Percentiles rank a stretch among this genome's conserved stretches.
phyloP scores from a whole-genome alignment of 2,888 invertebrate genomes.

The Andrena bicolor region DNA sequence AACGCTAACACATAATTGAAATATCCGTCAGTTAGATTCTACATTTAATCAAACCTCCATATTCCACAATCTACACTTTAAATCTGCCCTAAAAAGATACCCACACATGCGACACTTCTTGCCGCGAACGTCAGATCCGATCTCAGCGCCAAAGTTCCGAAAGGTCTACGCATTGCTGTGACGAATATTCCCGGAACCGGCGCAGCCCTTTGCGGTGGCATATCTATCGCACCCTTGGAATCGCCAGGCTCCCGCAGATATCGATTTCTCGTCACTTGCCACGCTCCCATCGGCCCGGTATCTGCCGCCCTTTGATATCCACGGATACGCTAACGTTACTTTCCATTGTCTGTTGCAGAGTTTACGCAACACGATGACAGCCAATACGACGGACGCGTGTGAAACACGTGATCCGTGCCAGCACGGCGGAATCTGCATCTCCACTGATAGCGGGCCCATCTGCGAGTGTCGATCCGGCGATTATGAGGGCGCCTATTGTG shows the following conservation, averaged over 20 bases:
- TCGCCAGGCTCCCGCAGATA: constrained; percentile 15
- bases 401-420: constrained; percentile 96
- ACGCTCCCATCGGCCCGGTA: background rate
- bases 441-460: constrained; percentile 96
- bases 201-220: background rate
- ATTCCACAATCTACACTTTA: no score
- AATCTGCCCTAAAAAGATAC: no score
- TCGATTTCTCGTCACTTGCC: constrained; percentile 32
- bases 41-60: no score
- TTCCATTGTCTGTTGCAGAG: constrained; percentile 82
- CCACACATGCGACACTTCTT: background rate
- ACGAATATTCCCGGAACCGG: background rate
- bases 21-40: no score
- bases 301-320: constrained; percentile 17
- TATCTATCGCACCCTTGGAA: constrained; percentile 7
- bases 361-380: constrained; percentile 83
- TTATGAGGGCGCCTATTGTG: constrained; percentile 97
- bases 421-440: constrained; percentile 98
- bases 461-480: constrained; percentile 98
- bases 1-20: no score
- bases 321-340: constrained; percentile 54
- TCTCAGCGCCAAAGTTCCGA: background rate
- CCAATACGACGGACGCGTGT: constrained; percentile 93
- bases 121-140: background rate
- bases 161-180: background rate